Evolutionary conservation across 2,113 vertebrate genomes (phyloP), one percentile per base, ranked within the genome.

Genomic region (Clupea harengus): DNA sequence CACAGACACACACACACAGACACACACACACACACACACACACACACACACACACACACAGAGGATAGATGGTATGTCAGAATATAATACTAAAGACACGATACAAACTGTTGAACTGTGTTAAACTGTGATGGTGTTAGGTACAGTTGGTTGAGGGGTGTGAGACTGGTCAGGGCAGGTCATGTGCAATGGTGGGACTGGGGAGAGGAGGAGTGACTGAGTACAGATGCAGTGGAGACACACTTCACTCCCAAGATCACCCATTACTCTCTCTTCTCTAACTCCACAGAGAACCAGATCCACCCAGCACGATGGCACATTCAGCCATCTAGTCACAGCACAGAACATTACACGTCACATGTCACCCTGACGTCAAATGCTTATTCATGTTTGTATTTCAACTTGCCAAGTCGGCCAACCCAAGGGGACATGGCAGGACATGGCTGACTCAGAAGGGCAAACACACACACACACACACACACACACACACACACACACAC

Each of bases 21-120:
- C 22, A 86, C 83, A 86, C 54, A 81, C 5, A 82, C 32, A 39
- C 2, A 75, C 3, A 67, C 60, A 67, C n/a, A n/a, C 60, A 32
- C 25, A 72, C 25, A 72, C n/a, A 72, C 64, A 72, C 9, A 72
- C 25, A 72, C 64, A 72, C 64, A 72, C 64, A 72, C 39, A 81
- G 25, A n/a, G 44, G 1, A 44, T 89, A 83, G 46, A 67, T 32
- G 17, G 47, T 28, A 11, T 49, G 47, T 49, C 47, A 49, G 47
- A 49, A 49, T 49, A 49, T 6, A 60, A 22, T 20, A 6, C 6
- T 7, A 22, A 60, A 22, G 54, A 20, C 6, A 60, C 22, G 54
- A 52, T 39, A 39, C 39, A 52, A 52, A 52, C 50, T 13, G 10
- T 49, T 49, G 47, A 52, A 52, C 50, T 52, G 15, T 13, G 20